Conservation (phyloP, 2,888 invertebrate genomes). For the Pammene aurita region DNA sequence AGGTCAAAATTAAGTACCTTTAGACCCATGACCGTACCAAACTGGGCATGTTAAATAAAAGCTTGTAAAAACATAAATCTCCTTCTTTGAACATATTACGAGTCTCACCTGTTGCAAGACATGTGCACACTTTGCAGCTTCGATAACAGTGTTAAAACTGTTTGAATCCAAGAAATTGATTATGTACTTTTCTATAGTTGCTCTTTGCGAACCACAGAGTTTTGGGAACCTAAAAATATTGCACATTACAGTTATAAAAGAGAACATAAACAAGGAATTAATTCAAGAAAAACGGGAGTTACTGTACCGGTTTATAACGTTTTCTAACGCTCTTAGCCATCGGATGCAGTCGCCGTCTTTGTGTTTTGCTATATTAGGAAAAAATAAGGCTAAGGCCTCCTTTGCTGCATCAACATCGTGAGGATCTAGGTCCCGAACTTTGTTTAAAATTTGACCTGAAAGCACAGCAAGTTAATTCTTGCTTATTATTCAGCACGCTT, state of each 20-base stretch:
- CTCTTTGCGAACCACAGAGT: conserved; percentile 68
- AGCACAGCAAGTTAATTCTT: conserved; percentile 13
- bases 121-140: conserved; percentile 74
- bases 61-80: no score
- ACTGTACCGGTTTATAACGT: conserved; percentile 69
- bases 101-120: conserved; percentile 69
- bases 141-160: conserved; percentile 66
- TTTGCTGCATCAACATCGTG: conserved; percentile 72
- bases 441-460: conserved; percentile 69
- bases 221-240: conserved; percentile 67
- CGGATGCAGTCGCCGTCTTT: conserved; percentile 54
- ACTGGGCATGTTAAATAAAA: neutral
- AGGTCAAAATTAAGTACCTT: no score
- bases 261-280: neutral
- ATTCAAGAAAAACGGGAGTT: conserved; percentile 5
- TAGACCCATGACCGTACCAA: no score
- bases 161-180: conserved; percentile 58
- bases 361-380: conserved; percentile 63
- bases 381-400: conserved; percentile 62
- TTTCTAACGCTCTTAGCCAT: conserved; percentile 65
- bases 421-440: conserved; percentile 66
- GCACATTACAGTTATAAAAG: neutral
- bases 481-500: neutral
- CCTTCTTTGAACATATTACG: no score
- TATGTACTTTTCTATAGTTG: conserved; percentile 62